Base-by-base conservation (phyloP, 1,140 invertebrate genomes). In the Apolygus lucorum region DNA sequence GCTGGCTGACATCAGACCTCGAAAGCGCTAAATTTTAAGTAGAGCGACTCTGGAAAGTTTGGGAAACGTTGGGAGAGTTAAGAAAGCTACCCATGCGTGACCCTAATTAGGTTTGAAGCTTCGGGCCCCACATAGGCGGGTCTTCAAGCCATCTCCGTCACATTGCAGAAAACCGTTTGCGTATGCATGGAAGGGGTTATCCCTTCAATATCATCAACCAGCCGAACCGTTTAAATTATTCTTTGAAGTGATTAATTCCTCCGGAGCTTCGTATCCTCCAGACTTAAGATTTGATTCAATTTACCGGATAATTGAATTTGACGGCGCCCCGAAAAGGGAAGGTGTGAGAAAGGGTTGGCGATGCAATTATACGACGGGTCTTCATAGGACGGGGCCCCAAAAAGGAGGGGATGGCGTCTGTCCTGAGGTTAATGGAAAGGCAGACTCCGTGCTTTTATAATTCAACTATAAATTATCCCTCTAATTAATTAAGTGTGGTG, bases 401-500 rank as follows among this genome's bases (percentile, higher is more conserved):
- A 42, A 17, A 8, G 34, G 17, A 42, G 34, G 17, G 17, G 4
- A 17, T 17, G 4, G 34, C 4, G 34, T 17, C 34, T 17, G 4
- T 42, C 34, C 34, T 17, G 34, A 4, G 34, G 34, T 24, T 59
- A 59, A 59, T 59, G 54, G 54, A 59, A 59, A 59, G 54, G 54
- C 54, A 11, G 54, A 59, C 54, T 59, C 54, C 54, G 54, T 11
- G 54, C 54, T 59, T 59, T 59, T 59, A 59, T 59, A 59, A 59
- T 59, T 59, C 22, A 59, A 59, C 54, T 59, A 59, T 59, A 59
- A 59, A 59, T 59, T 59, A 59, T 59, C 54, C 22, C 22, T 22
- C 54, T 59, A 59, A 59, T 59, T 59, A 59, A 59, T 59, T 59
- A 59, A 59, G 54, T 59, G 54, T 59, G 54, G 54, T 24, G 54